Conservation (phyloP, 2,113 vertebrate species). For the Rhodinocichla rosea region DNA sequence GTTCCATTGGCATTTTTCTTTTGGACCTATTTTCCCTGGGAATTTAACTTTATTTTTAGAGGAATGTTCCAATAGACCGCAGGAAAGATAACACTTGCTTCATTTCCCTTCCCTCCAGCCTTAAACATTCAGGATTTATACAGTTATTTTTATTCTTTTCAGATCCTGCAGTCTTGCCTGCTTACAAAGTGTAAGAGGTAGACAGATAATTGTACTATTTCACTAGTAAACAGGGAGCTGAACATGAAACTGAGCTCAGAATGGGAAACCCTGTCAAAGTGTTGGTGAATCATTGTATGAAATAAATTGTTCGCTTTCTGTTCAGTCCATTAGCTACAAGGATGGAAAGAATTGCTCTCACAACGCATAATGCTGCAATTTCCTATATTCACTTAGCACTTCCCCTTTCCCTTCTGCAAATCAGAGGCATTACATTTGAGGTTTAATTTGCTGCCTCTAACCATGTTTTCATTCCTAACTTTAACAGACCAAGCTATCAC, state of each 20-base stretch:
- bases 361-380: slow-evolving; percentile 73
- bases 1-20: slow-evolving; percentile 3
- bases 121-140: slow-evolving; percentile 56
- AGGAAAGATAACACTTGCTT: slow-evolving; percentile 17
- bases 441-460: slow-evolving; percentile 69
- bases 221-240: slow-evolving; percentile 71
- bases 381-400: slow-evolving; percentile 72
- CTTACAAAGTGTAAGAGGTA: slow-evolving; percentile 58
- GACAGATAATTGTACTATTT: slow-evolving; percentile 73
- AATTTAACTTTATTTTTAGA: slow-evolving; percentile 45
- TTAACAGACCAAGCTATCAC: slow-evolving; percentile 24
- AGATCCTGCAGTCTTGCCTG: slow-evolving; percentile 44
- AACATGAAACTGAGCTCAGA: slow-evolving; percentile 62
- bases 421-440: slow-evolving; percentile 55
- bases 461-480: slow-evolving; percentile 60
- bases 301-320: slow-evolving; percentile 77
- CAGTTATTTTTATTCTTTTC: slow-evolving; percentile 52
- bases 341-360: slow-evolving; percentile 73
- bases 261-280: slow-evolving; percentile 72
- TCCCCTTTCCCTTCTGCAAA: slow-evolving; percentile 60
- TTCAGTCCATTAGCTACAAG: slow-evolving; percentile 76
- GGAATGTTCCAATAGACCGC: not conserved
- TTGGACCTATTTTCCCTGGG: slow-evolving; percentile 7
- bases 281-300: slow-evolving; percentile 76
- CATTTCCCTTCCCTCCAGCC: slow-evolving; percentile 35